Conservation (phyloP, 2,113 vertebrate species). For the Brevimyrus niger region DNA sequence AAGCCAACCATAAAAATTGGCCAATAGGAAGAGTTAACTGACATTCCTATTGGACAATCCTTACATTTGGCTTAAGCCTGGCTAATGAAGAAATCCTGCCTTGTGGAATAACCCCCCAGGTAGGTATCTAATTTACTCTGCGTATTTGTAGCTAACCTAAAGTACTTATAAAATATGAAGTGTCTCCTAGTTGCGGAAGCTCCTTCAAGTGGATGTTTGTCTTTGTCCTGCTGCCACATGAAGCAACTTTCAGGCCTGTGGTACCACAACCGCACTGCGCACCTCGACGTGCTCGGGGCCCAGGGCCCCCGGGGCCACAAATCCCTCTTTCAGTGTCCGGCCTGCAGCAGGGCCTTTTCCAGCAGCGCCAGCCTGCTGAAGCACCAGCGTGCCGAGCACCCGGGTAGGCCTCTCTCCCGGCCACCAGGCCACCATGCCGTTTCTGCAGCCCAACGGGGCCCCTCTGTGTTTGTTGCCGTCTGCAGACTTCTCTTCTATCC, state of each 20-base stretch:
- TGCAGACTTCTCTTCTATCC: not conserved
- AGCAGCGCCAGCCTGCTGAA: conserved; percentile 61
- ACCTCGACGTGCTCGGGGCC: conserved; percentile 70
- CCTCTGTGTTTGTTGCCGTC: not conserved
- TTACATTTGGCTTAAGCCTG: not conserved
- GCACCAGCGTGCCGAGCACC: conserved; percentile 67
- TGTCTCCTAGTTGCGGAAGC: not conserved
- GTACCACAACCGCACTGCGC: conserved; percentile 85
- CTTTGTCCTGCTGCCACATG: not conserved
- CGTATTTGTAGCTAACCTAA: not conserved
- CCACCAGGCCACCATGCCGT: not conserved
- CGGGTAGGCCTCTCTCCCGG: conserved; percentile 54
- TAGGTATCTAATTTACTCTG: not conserved
- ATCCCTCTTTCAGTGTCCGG: conserved; percentile 69
- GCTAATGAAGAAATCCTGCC: not conserved
- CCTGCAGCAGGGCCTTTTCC: conserved; percentile 73
- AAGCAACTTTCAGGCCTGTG: conserved; percentile 87
- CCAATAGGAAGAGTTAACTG: not conserved
- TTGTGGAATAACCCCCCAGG: not conserved
- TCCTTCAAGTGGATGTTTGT: not conserved
- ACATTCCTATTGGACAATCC: not conserved
- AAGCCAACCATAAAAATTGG: not conserved
- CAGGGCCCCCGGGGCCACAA: conserved; percentile 69
- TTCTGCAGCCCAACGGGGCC: not conserved
- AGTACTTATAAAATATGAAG: not conserved